Evolutionary conservation across 2,797 vertebrate genomes (phyloP).

Genomic region (Parotocinclus haroldoi): DNA sequence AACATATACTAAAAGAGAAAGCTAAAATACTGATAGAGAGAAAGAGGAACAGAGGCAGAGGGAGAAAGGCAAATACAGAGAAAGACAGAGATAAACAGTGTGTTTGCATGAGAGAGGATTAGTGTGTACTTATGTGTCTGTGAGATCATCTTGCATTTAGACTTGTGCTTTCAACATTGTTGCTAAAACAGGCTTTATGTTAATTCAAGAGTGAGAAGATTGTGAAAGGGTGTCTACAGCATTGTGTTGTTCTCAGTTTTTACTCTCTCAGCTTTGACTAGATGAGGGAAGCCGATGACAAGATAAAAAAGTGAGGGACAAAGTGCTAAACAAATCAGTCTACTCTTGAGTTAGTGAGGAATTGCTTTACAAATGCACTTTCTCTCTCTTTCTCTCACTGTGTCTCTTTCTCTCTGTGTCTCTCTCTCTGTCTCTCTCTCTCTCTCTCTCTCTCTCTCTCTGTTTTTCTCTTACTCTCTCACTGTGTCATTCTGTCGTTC

Average conservation of each 20-base stretch:
- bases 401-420: conserved; percentile 49
- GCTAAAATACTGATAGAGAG: conserved; percentile 6
- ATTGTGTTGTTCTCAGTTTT: not conserved
- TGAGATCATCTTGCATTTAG: no score
- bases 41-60: not conserved
- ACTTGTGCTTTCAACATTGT: no score
- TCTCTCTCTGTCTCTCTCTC: conserved; percentile 50
- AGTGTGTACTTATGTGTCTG: no score
- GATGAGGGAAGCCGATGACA: not conserved
- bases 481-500: conserved; percentile 42
- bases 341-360: conserved; percentile 5
- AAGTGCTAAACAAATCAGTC: conserved; percentile 27
- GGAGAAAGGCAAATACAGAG: not conserved
- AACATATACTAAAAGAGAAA: no score
- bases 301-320: conserved; percentile 5
- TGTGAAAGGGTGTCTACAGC: no score
- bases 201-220: no score
- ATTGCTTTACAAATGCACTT: conserved; percentile 11
- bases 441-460: no score
- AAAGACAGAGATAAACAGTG: conserved; percentile 36
- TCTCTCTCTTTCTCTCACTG: conserved; percentile 49
- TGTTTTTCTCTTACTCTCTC: conserved; percentile 40
- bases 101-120: no score
- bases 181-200: no score
- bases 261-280: conserved; percentile 9